Base-by-base conservation (phyloP, 1,140 invertebrate species). In the Chelonus insularis region DNA sequence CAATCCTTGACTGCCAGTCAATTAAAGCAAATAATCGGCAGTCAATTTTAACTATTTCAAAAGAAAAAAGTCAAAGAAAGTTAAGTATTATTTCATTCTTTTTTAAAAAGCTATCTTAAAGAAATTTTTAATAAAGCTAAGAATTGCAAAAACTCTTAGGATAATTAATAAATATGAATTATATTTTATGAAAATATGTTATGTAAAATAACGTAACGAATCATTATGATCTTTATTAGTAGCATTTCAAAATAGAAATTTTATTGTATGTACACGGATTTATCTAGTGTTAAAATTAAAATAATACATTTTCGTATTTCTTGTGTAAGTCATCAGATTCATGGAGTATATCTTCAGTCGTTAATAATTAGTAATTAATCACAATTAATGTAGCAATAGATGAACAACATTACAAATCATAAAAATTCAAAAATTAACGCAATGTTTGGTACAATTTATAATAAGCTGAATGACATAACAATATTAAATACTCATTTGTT, bases 11-110 rank as follows among this genome's bases (percentile, higher is more conserved):
- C 72, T 12, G 67, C 69, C 65, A 72, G 69, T 68, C 72, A 74
- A 64, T 57, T 74, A 51, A 68, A 70, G 43, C 64, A 67, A 18
- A 74, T 74, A 66, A 74, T 74, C 58, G 72, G 72, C 25, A 29
- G 25, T 29, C 7, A 29, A 29, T 29, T 29, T 29, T 4, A 7
- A n/a, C n/a, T n/a, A n/a, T n/a, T n/a, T n/a, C n/a, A 39, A 69
- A 57, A 14, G 32, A 11, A 34, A 1, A 34, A 34, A 16, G 29
- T 4, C 3, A 12, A 32, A 14, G 50, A 25, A 18, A 52, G n/a
- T 52, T 14, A n/a, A 12, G 11, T 25, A 50, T 50, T 9, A 47
- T 20, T 47, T 16, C 8, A 7, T 47, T 47, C 8, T 47, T 47
- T 50, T 50, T 25, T 23, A n/a, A 50, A 50, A 8, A 23, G 20